These are phyloP conservation scores for Scleropages formosus DNA, from an alignment of 2,797 vertebrate genomes.

Conservation along the genomic window DNA sequence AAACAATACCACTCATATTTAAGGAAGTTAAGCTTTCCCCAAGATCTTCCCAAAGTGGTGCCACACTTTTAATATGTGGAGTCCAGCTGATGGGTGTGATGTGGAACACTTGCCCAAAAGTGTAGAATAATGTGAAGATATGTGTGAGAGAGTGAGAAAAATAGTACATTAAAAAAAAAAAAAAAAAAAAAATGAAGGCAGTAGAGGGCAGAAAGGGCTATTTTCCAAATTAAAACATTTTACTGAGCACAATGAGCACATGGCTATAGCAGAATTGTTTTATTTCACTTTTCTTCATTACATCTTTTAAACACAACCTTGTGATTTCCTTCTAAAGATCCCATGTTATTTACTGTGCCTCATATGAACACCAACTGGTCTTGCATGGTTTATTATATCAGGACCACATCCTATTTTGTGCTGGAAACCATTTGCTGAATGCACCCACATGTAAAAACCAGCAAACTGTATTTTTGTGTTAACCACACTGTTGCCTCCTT, in stretches of 20 bases:
- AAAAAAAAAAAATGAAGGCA: slow-evolving; percentile 23
- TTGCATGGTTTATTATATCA: too few relatives aligned
- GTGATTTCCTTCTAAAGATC: too few relatives aligned
- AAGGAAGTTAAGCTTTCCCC: slow-evolving; percentile 13
- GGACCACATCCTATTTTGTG: neutral
- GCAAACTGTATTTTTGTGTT: neutral
- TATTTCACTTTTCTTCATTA: neutral
- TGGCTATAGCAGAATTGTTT: slow-evolving; percentile 16
- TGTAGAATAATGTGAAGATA: slow-evolving; percentile 15
- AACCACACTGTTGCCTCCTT: neutral
- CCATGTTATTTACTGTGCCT: neutral
- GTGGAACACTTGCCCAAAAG: slow-evolving; percentile 5
- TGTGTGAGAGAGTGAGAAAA: too few relatives aligned
- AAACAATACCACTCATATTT: slow-evolving; percentile 6
- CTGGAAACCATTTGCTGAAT: neutral
- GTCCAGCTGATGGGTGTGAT: neutral
- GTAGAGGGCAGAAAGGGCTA: slow-evolving; percentile 9
- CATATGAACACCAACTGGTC: neutral
- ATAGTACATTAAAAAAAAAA: too few relatives aligned
- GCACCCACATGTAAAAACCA: neutral
- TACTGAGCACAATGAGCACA: neutral
- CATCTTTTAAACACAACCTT: too few relatives aligned
- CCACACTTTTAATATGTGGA: neutral
- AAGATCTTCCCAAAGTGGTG: slow-evolving; percentile 2
- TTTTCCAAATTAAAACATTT: neutral